Base-by-base conservation (phyloP, 2,797 vertebrate species). In the Tokudaia muenninki region DNA sequence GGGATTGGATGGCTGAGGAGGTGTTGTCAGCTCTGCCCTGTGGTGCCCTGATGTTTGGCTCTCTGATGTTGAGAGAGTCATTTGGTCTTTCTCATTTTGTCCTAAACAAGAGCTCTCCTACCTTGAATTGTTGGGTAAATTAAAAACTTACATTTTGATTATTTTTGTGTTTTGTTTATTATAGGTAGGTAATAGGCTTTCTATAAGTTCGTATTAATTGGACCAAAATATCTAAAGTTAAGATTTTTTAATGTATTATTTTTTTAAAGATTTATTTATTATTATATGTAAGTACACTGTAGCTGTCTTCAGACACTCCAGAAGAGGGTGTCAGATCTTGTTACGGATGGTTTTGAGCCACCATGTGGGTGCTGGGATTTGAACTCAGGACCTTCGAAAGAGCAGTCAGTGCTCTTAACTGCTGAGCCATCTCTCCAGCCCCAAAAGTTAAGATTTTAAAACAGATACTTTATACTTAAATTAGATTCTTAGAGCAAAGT, bases 391-490 rank as follows among this genome's bases (percentile, higher is more conserved):
- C 52, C 52, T 52, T 52, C 52, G 3, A 12, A 52, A 52, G 52
- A 52, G 52, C 52, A 52, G 52, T 52, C 11, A 12, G 52, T 52
- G 52, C 52, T 52, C 52, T 52, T 52, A 12, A 52, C 41, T 52
- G 12, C 52, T 52, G 52, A 52, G 52, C 52, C 52, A 52, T 52
- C 52, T 52, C 52, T 52, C 52, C 52, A 52, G 11, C 52, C 52
- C 52, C 55, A 91, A 65, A 94, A 95, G 63, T 80, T 95, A 86
- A 74, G 22, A 3, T 92, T 96, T 95, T 96, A 87, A 95, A 93
- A 3, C 22, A 63, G 11, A 63, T 26, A 14, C 63, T 65, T 65
- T 65, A 31, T 65, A 29, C 92, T 88, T 92, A 95, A 95, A 12
- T 82, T 92, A 82, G 44, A 92, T 21, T 84, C 11, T 74, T 90